phyloP scores from a whole-genome alignment of 2,797 vertebrate genomes.

The Aotus griseimembra region DNA sequence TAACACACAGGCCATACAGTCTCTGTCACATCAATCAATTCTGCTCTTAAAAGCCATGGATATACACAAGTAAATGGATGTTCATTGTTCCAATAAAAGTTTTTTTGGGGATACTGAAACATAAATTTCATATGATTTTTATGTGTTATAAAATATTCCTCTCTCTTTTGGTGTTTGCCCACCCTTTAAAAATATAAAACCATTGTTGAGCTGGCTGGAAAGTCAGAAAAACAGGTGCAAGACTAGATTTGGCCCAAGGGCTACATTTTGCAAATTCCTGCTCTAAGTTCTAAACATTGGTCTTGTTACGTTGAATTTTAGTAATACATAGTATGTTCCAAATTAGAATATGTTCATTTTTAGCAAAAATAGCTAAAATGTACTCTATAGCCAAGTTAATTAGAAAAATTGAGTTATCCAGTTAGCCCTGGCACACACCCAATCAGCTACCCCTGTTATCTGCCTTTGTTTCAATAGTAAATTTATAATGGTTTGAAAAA shows the following conservation, averaged over 20 bases:
- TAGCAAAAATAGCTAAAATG: background rate
- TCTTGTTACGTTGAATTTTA: background rate
- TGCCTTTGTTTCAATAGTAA: background rate
- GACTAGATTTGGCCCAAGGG: background rate
- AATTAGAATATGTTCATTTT: conserved; percentile 13
- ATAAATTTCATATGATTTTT: background rate
- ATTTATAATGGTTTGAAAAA: background rate
- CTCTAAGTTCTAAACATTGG: background rate
- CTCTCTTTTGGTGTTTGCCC: background rate
- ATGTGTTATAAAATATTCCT: background rate
- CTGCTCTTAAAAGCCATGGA: background rate
- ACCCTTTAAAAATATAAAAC: background rate
- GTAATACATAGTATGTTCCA: background rate
- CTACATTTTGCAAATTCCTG: background rate
- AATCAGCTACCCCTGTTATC: background rate
- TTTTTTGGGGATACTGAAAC: background rate
- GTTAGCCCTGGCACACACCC: background rate
- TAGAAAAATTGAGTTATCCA: background rate
- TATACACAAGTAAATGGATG: background rate
- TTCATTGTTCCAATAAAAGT: background rate
- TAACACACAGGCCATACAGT: no score
- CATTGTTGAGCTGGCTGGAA: background rate
- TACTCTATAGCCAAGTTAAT: background rate
- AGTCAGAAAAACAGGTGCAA: background rate
- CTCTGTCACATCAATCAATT: background rate